phyloP scores from a whole-genome alignment of 1,140 invertebrate species.

The Wiebesia pumilae region DNA sequence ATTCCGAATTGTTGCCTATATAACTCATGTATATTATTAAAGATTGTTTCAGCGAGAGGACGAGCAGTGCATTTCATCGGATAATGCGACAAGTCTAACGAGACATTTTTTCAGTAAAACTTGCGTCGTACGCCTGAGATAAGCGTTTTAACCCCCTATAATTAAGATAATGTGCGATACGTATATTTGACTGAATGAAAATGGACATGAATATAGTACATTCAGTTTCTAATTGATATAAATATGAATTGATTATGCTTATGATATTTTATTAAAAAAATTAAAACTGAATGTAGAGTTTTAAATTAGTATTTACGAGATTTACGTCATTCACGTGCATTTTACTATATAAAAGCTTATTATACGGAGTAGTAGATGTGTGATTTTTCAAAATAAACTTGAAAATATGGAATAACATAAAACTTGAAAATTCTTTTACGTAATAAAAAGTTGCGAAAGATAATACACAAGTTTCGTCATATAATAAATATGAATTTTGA shows the following conservation, averaged over 20 bases:
- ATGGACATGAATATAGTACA: background rate
- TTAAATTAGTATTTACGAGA: no score
- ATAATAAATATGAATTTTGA: no score
- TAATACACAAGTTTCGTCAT: no score
- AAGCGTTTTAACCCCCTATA: background rate
- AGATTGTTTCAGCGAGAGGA: background rate
- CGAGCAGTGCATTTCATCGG: background rate
- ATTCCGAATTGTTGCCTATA: background rate
- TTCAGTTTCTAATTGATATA: background rate
- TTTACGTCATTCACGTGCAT: no score
- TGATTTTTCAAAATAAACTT: no score
- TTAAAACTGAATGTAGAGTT: background rate
- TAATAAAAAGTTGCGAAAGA: no score
- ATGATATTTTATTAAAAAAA: background rate
- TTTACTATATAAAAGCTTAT: no score
- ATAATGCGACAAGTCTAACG: background rate
- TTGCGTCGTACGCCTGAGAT: background rate
- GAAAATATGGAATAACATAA: no score
- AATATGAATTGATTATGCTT: background rate
- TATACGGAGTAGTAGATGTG: no score
- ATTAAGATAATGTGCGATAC: no score
- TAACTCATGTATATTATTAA: background rate
- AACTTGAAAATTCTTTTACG: no score
- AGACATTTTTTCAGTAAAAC: background rate
- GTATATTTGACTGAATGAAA: background rate